These are phyloP conservation scores for Macroglossus sobrinus DNA, from an alignment of 2,113 vertebrate genomes.

Conservation along the genomic window DNA sequence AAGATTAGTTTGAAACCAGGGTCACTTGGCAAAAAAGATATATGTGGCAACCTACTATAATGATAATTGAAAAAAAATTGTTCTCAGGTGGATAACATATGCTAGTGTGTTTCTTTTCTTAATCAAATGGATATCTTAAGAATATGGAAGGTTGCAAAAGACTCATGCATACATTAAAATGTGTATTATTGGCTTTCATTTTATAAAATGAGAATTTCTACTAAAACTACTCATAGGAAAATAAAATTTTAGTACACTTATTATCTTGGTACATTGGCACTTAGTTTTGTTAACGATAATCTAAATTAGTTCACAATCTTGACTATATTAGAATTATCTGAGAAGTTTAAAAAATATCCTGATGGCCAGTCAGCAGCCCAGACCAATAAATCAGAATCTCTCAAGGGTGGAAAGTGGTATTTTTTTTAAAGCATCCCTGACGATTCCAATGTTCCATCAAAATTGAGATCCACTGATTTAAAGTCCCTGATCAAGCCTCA, in stretches of 20 bases:
- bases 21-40: background rate
- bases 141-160: background rate
- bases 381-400: background rate
- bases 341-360: background rate
- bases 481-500: background rate
- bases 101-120: background rate
- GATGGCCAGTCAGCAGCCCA: background rate
- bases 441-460: background rate
- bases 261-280: background rate
- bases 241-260: background rate
- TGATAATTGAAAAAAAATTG: background rate
- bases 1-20: background rate
- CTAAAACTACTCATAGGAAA: background rate
- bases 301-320: background rate
- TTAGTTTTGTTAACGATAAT: background rate
- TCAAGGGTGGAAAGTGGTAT: background rate
- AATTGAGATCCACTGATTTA: background rate
- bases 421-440: background rate
- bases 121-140: background rate
- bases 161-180: background rate
- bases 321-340: background rate
- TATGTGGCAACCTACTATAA: background rate
- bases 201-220: slow-evolving; percentile 19
- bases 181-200: background rate
- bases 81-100: background rate